A percentile compares a stretch with the other conserved stretches of the same genome.
Conservation (phyloP, 1,140 invertebrate genomes). For the Sminthurides bifidus region DNA sequence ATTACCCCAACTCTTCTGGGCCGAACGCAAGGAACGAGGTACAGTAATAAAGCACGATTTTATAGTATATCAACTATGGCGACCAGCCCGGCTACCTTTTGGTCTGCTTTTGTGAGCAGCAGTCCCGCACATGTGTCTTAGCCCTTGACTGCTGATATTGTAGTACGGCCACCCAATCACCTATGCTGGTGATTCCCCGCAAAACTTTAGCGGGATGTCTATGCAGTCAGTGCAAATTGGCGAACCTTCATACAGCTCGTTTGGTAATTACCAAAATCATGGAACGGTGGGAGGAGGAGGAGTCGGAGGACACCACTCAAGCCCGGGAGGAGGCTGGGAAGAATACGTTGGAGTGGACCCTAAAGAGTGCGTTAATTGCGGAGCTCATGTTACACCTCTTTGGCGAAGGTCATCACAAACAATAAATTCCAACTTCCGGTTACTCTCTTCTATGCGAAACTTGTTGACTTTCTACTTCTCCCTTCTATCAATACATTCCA, state of each 20-base stretch:
- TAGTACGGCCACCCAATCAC: not conserved
- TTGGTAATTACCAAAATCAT: constrained; percentile 10
- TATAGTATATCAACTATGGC: not conserved
- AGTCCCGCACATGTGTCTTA: too few species aligned
- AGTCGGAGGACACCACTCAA: not conserved
- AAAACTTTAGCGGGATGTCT: not conserved
- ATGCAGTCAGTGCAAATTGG: not conserved
- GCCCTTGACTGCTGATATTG: not conserved
- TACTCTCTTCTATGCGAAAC: not conserved
- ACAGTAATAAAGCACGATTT: not conserved
- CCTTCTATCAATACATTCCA: not conserved
- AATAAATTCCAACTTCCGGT: constrained; percentile 3
- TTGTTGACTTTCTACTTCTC: not conserved
- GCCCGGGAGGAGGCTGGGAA: constrained; percentile 4
- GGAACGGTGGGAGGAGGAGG: not conserved
- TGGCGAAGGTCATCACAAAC: constrained; percentile 7
- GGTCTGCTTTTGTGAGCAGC: not conserved
- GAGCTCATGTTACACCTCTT: constrained; percentile 44
- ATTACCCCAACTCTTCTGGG: not conserved
- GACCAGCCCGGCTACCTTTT: not conserved
- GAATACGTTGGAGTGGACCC: constrained; percentile 24
- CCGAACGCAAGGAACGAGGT: constrained; percentile 3
- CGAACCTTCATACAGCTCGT: not conserved
- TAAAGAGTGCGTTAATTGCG: constrained; percentile 89
- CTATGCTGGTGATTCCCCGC: not conserved